Percentiles rank a stretch among this genome's conserved stretches.
phyloP scores from a whole-genome alignment of 2,888 invertebrate genomes.

The Thereva unica region DNA sequence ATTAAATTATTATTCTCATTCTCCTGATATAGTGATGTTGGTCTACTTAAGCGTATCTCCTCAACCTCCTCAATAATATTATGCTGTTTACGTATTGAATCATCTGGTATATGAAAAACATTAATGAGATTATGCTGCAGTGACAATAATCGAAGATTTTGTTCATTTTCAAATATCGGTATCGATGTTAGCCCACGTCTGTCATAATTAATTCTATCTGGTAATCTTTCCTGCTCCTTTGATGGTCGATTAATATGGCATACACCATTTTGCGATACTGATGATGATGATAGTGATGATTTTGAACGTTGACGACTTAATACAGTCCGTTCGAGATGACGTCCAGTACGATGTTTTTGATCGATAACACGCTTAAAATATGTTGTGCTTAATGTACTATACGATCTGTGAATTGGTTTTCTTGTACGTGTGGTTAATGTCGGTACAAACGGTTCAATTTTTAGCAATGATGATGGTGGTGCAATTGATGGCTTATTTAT shows the following conservation, averaged over 20 bases:
- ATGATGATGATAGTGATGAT: conserved; percentile 45
- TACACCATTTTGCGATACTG: conserved; percentile 55
- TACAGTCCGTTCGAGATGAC: conserved; percentile 12
- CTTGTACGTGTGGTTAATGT: conserved; percentile 54
- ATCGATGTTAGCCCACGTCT: conserved; percentile 80
- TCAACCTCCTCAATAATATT: conserved; percentile 25
- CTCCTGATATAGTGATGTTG: conserved; percentile 14
- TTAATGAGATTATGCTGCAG: conserved; percentile 90
- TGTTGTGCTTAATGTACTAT: conserved; percentile 55
- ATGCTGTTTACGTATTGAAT: conserved; percentile 34
- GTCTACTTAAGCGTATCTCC: conserved; percentile 5
- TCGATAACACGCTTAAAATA: conserved; percentile 46
- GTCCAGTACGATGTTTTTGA: conserved; percentile 26
- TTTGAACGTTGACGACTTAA: conserved; percentile 42
- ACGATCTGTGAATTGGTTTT: conserved; percentile 56
- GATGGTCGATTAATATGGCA: conserved; percentile 69
- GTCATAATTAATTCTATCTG: conserved; percentile 88
- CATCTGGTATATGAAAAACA: conserved; percentile 57
- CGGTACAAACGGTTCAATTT: conserved; percentile 59
- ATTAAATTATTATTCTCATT: conserved; percentile 15
- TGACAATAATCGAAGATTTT: conserved; percentile 79
- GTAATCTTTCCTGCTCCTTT: conserved; percentile 80
- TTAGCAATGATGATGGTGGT: conserved; percentile 57
- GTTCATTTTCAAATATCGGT: conserved; percentile 79
- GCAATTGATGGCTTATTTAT: conserved; percentile 45